Evolutionary conservation across 2,888 invertebrate species (phyloP).

Genomic region (Agrilus cyanescens): DNA sequence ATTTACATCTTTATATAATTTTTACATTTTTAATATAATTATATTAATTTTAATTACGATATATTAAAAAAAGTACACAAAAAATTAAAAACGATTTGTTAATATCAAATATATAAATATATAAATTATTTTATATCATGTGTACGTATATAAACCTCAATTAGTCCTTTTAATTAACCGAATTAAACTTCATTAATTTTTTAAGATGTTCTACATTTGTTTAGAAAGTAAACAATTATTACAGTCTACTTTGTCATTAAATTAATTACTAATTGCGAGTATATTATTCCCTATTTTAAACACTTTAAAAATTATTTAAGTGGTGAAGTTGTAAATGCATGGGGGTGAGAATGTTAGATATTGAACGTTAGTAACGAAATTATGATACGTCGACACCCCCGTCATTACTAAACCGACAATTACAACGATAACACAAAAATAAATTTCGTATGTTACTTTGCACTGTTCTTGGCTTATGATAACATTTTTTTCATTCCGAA

Average conservation of each 20-base stretch:
- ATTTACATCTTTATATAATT: too few relatives aligned
- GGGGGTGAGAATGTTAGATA: slow-evolving; percentile 59
- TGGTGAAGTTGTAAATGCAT: slow-evolving; percentile 54
- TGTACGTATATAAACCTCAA: too few relatives aligned
- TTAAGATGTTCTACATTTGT: too few relatives aligned
- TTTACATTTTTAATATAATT: too few relatives aligned
- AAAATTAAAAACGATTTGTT: too few relatives aligned
- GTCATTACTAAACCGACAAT: slow-evolving; percentile 53
- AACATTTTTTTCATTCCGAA: slow-evolving; percentile 4
- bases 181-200: too few relatives aligned
- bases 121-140: too few relatives aligned
- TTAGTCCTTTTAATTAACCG: too few relatives aligned
- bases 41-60: too few relatives aligned
- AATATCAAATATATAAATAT: too few relatives aligned
- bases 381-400: slow-evolving; percentile 56
- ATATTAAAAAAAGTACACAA: too few relatives aligned
- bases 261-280: slow-evolving; percentile 10
- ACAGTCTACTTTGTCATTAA: background rate
- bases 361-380: slow-evolving; percentile 50
- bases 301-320: background rate
- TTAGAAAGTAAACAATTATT: too few relatives aligned
- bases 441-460: slow-evolving; percentile 17
- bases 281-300: slow-evolving; percentile 7
- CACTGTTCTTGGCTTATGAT: slow-evolving; percentile 4
- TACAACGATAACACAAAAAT: slow-evolving; percentile 42